Evolutionary conservation across 2,113 vertebrate species (phyloP).

Genomic region (Eira barbara): DNA sequence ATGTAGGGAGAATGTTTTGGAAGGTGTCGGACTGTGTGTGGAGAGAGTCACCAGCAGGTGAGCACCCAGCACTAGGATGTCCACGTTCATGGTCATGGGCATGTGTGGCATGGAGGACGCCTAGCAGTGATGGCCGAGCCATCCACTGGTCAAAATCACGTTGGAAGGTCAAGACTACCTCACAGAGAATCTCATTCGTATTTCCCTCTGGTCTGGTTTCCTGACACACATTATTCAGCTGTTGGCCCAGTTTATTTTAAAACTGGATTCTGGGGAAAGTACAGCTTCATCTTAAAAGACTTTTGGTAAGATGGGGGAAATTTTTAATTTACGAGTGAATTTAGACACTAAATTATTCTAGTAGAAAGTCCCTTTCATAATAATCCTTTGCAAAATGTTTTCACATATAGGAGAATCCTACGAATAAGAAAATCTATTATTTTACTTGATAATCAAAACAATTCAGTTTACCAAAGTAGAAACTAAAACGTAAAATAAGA

Average conservation of each 20-base stretch:
- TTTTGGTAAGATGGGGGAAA: neutral
- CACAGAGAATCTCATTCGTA: rapidly evolving
- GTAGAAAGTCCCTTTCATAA: neutral
- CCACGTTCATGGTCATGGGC: rapidly evolving
- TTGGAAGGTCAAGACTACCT: neutral
- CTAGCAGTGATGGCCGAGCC: neutral
- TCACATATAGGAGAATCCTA: neutral
- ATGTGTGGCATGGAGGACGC: rapidly evolving
- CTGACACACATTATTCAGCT: neutral
- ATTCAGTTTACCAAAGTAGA: neutral
- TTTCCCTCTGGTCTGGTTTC: neutral
- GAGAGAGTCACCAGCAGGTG: neutral
- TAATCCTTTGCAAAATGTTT: neutral
- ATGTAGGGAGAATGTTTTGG: neutral
- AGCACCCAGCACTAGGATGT: neutral
- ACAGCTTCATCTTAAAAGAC: neutral
- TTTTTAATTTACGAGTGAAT: neutral
- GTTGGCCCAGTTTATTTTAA: neutral
- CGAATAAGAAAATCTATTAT: neutral
- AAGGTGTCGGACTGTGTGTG: neutral
- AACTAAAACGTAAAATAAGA: neutral
- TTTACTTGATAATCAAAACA: neutral
- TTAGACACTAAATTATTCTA: neutral
- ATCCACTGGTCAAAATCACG: neutral
- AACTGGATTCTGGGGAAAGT: neutral